A percentile compares a stretch with the other conserved stretches of the same genome.
These are phyloP conservation scores for Lamproptera curius DNA, from an alignment of 2,888 invertebrate species.

Conservation along the genomic window DNA sequence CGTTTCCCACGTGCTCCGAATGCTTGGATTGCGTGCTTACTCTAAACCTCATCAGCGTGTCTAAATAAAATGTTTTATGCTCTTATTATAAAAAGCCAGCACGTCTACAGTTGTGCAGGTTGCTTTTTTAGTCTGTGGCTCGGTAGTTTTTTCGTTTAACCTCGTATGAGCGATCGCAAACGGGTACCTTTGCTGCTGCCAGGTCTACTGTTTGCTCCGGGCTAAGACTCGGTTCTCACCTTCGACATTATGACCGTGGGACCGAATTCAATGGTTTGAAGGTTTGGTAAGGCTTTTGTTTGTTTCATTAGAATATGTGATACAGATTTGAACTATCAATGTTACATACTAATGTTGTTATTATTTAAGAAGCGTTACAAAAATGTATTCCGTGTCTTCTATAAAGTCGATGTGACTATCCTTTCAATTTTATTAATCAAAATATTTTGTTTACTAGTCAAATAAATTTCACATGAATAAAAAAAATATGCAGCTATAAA, in stretches of 20 bases:
- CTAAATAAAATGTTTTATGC: slow-evolving; percentile 20
- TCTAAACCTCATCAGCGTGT: slow-evolving; percentile 44
- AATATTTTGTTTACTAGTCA: no score
- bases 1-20: slow-evolving; percentile 75
- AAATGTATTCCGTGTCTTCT: no score
- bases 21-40: slow-evolving; percentile 75
- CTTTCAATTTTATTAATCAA: no score
- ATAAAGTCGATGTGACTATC: no score
- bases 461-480: no score
- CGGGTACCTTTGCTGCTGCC: slow-evolving; percentile 62
- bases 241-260: slow-evolving; percentile 69
- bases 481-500: no score
- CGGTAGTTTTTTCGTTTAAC: slow-evolving; percentile 30
- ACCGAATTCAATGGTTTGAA: no score
- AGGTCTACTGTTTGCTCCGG: slow-evolving; percentile 74
- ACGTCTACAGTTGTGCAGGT: slow-evolving; percentile 27
- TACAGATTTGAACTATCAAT: no score
- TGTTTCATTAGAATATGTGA: no score
- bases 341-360: no score
- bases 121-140: slow-evolving; percentile 45
- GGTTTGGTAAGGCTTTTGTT: no score
- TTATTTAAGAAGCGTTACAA: no score
- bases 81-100: slow-evolving; percentile 34
- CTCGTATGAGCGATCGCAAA: slow-evolving; percentile 39
- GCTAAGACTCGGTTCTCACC: slow-evolving; percentile 65